Conservation (phyloP, 2,797 vertebrate genomes). For the Mus spretus region DNA sequence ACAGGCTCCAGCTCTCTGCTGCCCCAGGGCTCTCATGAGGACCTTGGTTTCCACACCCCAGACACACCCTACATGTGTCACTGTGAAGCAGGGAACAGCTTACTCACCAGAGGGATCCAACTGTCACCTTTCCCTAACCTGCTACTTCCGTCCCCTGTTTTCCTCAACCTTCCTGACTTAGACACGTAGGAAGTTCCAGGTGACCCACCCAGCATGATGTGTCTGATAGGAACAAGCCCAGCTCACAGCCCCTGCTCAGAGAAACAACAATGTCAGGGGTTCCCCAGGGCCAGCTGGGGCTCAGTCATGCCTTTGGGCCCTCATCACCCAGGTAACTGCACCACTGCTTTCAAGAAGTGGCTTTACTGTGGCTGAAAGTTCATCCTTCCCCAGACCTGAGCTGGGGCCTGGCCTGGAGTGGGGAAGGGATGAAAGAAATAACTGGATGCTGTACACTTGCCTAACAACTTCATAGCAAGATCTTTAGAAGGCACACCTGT, state of each 20-base stretch:
- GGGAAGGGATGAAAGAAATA: conserved; percentile 10
- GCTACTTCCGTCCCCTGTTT: not conserved
- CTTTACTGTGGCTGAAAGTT: not conserved
- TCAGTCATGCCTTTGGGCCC: not conserved
- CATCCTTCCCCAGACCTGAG: not conserved
- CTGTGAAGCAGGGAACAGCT: not conserved
- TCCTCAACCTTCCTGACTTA: conserved; percentile 21
- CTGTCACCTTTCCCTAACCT: conserved; percentile 35
- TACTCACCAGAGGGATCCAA: conserved; percentile 48
- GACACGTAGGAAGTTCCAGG: conserved; percentile 76
- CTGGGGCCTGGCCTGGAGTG: not conserved
- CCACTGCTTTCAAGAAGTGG: not conserved
- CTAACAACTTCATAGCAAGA: not conserved
- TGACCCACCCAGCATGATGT: conserved; percentile 9
- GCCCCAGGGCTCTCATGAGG: not conserved
- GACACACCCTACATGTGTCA: conserved; percentile 3
- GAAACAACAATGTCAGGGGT: not conserved
- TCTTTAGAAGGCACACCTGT: not conserved
- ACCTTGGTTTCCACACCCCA: not conserved
- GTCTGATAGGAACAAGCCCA: conserved; percentile 51
- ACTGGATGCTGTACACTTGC: not conserved
- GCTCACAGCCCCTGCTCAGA: conserved; percentile 17
- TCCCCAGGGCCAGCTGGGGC: not conserved
- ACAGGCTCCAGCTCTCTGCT: not conserved
- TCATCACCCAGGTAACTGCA: not conserved